These are phyloP conservation scores for Agriotes lineatus DNA, from an alignment of 2,888 invertebrate genomes.

Conservation along the genomic window DNA sequence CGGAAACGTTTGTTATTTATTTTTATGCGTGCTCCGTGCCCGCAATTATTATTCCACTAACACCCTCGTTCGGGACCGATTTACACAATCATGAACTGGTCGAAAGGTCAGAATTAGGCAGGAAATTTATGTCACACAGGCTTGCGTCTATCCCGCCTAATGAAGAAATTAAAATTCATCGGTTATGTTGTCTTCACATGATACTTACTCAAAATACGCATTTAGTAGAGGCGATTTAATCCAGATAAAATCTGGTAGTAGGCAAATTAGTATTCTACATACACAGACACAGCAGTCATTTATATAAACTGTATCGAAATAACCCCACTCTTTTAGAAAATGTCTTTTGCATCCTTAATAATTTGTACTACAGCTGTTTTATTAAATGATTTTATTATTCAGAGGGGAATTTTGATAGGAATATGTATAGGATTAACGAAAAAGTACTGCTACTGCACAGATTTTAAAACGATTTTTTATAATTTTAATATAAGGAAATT, in stretches of 20 bases:
- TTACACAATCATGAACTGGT: conserved; percentile 15
- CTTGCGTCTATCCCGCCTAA: background rate
- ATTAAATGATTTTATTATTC: too few species aligned
- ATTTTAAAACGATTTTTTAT: too few species aligned
- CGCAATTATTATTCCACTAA: conserved; percentile 24
- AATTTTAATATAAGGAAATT: too few species aligned
- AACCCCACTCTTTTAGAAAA: too few species aligned
- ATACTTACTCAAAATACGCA: conserved; percentile 3
- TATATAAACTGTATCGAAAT: too few species aligned
- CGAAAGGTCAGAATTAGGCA: conserved; percentile 21
- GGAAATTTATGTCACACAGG: conserved; percentile 24
- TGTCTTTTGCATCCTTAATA: too few species aligned
- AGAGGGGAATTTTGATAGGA: too few species aligned
- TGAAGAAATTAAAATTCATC: conserved; percentile 23
- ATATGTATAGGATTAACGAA: too few species aligned
- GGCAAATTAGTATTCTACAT: too few species aligned
- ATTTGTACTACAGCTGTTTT: too few species aligned
- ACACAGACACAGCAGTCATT: too few species aligned
- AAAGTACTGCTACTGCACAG: too few species aligned
- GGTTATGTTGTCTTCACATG: conserved; percentile 11
- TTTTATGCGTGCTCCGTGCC: conserved; percentile 10
- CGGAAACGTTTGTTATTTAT: conserved; percentile 14
- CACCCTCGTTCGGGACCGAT: conserved; percentile 22
- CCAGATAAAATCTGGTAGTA: background rate
- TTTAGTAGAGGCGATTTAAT: background rate